phyloP scores from a whole-genome alignment of 2,888 invertebrate species.

The Rhyacophila evoluta region DNA sequence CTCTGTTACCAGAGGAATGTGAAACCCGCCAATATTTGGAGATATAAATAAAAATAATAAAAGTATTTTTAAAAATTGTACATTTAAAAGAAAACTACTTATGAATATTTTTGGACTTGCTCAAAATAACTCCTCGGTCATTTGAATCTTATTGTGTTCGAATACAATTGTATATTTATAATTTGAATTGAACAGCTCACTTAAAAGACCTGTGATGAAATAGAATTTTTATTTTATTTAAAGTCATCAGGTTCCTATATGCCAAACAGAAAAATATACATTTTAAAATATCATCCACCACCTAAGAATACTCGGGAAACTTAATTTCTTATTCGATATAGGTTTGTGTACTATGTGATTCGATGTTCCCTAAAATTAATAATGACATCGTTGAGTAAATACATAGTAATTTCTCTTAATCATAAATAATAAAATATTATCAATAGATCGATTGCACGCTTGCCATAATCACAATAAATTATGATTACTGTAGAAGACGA shows the following conservation, averaged over 20 bases:
- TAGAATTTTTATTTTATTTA: neutral
- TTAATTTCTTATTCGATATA: too few species aligned
- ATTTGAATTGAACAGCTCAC: too few species aligned
- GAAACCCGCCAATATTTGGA: neutral
- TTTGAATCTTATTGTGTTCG: neutral
- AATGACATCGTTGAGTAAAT: too few species aligned
- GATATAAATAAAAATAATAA: neutral
- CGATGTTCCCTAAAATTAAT: too few species aligned
- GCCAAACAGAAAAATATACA: neutral
- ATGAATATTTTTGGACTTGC: conserved; percentile 1
- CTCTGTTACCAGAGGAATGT: neutral
- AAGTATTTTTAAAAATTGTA: neutral
- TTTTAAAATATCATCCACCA: too few species aligned
- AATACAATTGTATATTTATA: neutral
- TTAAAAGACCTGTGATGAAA: neutral
- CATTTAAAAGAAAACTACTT: neutral
- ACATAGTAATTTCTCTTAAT: too few species aligned
- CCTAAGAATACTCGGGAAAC: too few species aligned
- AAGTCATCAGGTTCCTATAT: neutral
- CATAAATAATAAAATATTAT: too few species aligned
- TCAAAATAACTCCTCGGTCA: neutral
- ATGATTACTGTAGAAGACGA: too few species aligned
- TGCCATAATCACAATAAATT: too few species aligned
- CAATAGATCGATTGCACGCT: too few species aligned
- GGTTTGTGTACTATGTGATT: too few species aligned